A percentile compares a stretch with the other conserved stretches of the same genome.
Evolutionary conservation across 2,113 vertebrate genomes (phyloP).

Genomic region (Leptobrachium leishanense): DNA sequence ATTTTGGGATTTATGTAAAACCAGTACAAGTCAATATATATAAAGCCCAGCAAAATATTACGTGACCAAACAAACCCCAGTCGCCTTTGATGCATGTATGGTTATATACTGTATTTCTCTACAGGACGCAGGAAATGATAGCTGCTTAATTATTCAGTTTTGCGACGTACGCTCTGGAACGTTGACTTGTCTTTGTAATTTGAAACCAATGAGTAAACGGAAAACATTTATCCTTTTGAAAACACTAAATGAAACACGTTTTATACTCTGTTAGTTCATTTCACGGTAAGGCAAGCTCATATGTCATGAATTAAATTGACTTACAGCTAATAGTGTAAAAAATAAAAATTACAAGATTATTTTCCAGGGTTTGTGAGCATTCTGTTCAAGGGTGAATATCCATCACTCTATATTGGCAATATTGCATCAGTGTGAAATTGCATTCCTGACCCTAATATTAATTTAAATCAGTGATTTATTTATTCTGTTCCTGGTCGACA

Average conservation of each 20-base stretch:
- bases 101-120: not conserved
- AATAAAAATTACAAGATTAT: constrained; percentile 6
- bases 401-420: not conserved
- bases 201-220: constrained; percentile 40
- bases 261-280: constrained; percentile 42
- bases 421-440: not conserved
- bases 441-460: not conserved
- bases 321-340: constrained; percentile 33
- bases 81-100: not conserved
- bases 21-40: too few species aligned
- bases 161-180: constrained; percentile 19
- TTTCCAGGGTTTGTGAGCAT: not conserved
- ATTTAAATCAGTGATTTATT: not conserved
- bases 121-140: constrained; percentile 27
- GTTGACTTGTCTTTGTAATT: constrained; percentile 37
- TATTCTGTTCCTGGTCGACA: not conserved
- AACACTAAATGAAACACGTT: constrained; percentile 40
- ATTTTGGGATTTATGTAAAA: too few species aligned
- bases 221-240: constrained; percentile 44
- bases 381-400: not conserved
- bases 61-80: too few species aligned
- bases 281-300: constrained; percentile 30
- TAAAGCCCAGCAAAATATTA: too few species aligned
- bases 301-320: constrained; percentile 40
- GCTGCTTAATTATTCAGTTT: constrained; percentile 38